Conservation (phyloP, 2,797 vertebrate genomes). For the Pampus argenteus region DNA sequence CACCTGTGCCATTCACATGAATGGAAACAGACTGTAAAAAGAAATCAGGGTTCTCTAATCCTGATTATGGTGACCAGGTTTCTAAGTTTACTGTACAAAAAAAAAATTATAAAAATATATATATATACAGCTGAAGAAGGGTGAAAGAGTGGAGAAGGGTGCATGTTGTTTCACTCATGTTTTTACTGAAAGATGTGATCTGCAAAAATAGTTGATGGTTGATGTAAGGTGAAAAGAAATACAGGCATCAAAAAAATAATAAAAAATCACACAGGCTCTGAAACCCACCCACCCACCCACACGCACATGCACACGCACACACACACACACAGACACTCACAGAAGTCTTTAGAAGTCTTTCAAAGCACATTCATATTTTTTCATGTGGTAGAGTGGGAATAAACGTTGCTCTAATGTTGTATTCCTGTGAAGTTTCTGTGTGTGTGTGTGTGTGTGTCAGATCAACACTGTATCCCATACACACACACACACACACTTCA, state of each 20-base stretch:
- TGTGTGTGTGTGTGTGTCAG: neutral
- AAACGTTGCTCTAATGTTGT: conserved; percentile 19
- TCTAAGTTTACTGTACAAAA: neutral
- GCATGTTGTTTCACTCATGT: neutral
- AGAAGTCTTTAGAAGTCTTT: conserved; percentile 17
- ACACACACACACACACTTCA: neutral
- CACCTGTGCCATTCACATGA: no score
- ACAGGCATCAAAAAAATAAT: neutral
- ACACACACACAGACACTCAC: conserved; percentile 4
- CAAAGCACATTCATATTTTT: conserved; percentile 32
- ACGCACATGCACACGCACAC: neutral
- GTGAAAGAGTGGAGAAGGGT: neutral
- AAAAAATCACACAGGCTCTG: neutral
- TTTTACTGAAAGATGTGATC: neutral
- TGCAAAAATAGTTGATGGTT: neutral
- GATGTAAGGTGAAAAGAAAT: no score
- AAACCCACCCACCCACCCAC: neutral
- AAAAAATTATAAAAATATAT: no score
- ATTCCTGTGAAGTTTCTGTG: neutral
- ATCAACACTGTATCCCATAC: neutral
- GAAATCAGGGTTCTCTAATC: no score
- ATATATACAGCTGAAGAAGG: neutral
- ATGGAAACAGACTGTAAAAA: no score
- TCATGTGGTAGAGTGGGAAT: conserved; percentile 28
- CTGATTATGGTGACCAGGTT: no score